These are phyloP conservation scores for Manis crassicaudata DNA, from an alignment of 2,797 vertebrate genomes.

Conservation along the genomic window DNA sequence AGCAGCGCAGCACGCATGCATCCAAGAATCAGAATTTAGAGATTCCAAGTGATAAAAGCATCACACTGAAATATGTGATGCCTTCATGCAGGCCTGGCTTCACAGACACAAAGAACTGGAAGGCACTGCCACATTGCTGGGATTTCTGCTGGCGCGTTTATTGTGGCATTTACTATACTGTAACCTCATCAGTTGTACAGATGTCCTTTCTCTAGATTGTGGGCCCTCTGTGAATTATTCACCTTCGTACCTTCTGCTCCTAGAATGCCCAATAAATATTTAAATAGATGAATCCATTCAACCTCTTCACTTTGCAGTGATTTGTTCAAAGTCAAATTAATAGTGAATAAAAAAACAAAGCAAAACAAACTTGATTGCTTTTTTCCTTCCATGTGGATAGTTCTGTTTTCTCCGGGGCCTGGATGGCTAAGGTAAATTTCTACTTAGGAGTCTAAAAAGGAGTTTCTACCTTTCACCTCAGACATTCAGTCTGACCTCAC, in stretches of 20 bases:
- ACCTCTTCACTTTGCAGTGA: slow-evolving; percentile 39
- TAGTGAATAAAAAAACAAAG: background rate
- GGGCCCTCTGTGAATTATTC: slow-evolving; percentile 43
- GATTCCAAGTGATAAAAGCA: slow-evolving; percentile 22
- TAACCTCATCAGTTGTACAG: background rate
- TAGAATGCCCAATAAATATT: slow-evolving; percentile 44
- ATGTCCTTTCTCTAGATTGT: background rate
- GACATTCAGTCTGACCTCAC: background rate
- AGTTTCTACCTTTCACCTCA: background rate
- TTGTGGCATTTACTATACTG: background rate
- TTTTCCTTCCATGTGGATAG: background rate
- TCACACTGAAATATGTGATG: slow-evolving; percentile 48
- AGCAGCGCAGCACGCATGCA: background rate
- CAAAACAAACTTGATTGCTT: background rate
- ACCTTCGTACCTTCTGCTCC: slow-evolving; percentile 13
- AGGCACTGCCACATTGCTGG: background rate
- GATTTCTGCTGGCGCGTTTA: background rate
- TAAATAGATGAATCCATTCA: slow-evolving; percentile 48
- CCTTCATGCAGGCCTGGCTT: background rate
- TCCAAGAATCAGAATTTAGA: slow-evolving; percentile 49
- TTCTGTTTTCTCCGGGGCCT: background rate
- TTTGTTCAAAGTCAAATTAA: slow-evolving; percentile 64
- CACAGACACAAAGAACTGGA: slow-evolving; percentile 9
- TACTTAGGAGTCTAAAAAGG: background rate
- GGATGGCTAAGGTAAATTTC: background rate